Evolutionary conservation across 2,113 vertebrate species (phyloP).

Genomic region (Seriola dumerili): DNA sequence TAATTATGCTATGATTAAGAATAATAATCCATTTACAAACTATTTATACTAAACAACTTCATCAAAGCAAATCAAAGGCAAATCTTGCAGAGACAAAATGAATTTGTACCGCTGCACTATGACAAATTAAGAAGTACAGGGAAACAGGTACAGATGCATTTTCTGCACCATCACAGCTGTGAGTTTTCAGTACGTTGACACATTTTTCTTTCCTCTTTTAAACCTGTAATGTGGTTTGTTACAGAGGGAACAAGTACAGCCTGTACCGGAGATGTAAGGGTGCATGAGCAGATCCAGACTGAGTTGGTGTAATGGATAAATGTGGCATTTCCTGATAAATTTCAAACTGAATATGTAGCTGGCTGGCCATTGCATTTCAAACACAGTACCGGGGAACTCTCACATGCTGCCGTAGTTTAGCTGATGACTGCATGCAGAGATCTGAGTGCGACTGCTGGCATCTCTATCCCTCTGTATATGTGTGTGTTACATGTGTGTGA

Average conservation of each 20-base stretch:
- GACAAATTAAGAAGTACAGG: not conserved
- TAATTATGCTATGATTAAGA: not conserved
- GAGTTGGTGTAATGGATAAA: constrained; percentile 21
- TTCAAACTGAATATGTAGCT: constrained; percentile 30
- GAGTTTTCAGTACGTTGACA: not conserved
- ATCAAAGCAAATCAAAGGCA: not conserved
- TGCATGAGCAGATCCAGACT: not conserved
- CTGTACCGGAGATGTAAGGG: not conserved
- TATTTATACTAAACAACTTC: not conserved
- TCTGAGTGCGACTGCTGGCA: constrained; percentile 27
- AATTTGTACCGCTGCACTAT: not conserved
- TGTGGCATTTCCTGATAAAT: constrained; percentile 32
- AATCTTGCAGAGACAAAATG: not conserved
- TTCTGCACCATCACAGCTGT: not conserved
- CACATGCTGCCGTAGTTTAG: constrained; percentile 45
- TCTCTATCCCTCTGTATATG: constrained; percentile 2
- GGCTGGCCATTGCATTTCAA: constrained; percentile 57
- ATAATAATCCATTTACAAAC: not conserved
- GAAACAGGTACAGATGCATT: not conserved
- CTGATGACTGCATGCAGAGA: constrained; percentile 50
- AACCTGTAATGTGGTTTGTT: not conserved
- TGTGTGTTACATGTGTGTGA: constrained; percentile 17
- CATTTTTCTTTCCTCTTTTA: not conserved
- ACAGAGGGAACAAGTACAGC: not conserved
- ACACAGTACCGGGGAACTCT: constrained; percentile 18